Evolutionary conservation across 1,140 invertebrate genomes (phyloP).

Genomic region (Drosophila willistoni): DNA sequence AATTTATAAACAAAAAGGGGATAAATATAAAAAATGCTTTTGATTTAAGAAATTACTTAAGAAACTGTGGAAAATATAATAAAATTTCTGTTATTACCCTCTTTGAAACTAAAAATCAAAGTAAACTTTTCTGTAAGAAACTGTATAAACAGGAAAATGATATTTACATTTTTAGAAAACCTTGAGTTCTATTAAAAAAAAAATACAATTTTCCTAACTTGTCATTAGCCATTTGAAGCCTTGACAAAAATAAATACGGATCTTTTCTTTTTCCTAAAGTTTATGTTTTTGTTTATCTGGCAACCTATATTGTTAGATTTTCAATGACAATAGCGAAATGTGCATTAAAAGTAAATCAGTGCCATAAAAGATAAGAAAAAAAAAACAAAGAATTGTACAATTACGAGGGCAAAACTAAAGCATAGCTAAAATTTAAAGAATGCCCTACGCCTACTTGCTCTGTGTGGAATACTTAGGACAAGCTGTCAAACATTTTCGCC

Average conservation of each 20-base stretch:
- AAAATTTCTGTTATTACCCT: no score
- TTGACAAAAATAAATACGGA: background rate
- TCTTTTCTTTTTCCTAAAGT: background rate
- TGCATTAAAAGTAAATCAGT: constrained; percentile 26
- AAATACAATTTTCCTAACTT: background rate
- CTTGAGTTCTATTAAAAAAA: no score
- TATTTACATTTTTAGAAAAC: background rate
- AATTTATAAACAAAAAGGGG: background rate
- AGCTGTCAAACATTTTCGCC: constrained; percentile 57
- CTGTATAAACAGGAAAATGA: background rate
- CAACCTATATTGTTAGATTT: background rate
- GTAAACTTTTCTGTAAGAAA: background rate
- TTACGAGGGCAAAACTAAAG: constrained; percentile 3
- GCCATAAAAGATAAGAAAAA: constrained; percentile 10
- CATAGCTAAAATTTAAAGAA: constrained; percentile 6
- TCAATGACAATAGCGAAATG: constrained; percentile 4
- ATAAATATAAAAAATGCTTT: background rate
- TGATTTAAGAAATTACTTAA: background rate
- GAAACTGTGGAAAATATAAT: no score
- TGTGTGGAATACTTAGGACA: constrained; percentile 38
- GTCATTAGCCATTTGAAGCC: background rate
- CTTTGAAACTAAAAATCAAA: no score
- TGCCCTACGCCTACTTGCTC: background rate
- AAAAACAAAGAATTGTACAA: constrained; percentile 24
- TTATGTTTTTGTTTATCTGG: background rate